Percentiles rank a stretch among this genome's conserved stretches.
Evolutionary conservation across 2,888 invertebrate genomes (phyloP).

Genomic region (Andrena bicolor): DNA sequence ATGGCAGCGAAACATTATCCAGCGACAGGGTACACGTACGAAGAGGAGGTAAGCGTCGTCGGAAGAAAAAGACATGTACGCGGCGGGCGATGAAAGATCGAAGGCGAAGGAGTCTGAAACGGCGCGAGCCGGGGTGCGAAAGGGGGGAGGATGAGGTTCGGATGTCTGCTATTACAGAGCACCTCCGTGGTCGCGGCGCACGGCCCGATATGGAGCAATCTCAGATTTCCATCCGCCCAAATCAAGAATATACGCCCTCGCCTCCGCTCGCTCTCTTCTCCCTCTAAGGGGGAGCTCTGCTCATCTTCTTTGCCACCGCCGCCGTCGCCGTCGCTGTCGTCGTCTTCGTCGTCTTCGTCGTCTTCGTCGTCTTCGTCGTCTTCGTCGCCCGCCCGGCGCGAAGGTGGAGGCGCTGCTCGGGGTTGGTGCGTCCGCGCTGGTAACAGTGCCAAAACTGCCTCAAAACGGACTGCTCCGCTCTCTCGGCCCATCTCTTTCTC

Average conservation of each 20-base stretch:
- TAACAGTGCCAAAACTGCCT: constrained; percentile 80
- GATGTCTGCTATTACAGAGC: constrained; percentile 81
- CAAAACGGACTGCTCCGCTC: constrained; percentile 72
- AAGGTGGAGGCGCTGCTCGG: constrained; percentile 68
- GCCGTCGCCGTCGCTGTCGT: constrained; percentile 45
- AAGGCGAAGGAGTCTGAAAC: background rate
- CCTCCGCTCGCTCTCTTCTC: constrained; percentile 74
- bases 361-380: constrained; percentile 46
- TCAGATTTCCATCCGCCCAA: constrained; percentile 89
- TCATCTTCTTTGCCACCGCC: constrained; percentile 43
- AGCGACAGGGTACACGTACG: constrained; percentile 5
- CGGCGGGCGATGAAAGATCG: constrained; percentile 9
- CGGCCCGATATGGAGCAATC: constrained; percentile 90
- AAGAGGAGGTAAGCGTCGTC: background rate
- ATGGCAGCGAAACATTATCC: constrained; percentile 8
- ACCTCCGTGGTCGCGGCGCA: constrained; percentile 83
- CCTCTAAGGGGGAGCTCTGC: constrained; percentile 53
- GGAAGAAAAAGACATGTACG: background rate
- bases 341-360: constrained; percentile 20
- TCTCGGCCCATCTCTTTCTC: constrained; percentile 28
- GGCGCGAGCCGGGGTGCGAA: background rate
- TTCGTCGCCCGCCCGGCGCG: constrained; percentile 36
- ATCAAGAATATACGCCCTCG: constrained; percentile 87
- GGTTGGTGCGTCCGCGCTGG: constrained; percentile 74
- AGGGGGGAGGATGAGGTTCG: constrained; percentile 48